Evolutionary conservation across 2,797 vertebrate species (phyloP).

Genomic region (Gila robusta): DNA sequence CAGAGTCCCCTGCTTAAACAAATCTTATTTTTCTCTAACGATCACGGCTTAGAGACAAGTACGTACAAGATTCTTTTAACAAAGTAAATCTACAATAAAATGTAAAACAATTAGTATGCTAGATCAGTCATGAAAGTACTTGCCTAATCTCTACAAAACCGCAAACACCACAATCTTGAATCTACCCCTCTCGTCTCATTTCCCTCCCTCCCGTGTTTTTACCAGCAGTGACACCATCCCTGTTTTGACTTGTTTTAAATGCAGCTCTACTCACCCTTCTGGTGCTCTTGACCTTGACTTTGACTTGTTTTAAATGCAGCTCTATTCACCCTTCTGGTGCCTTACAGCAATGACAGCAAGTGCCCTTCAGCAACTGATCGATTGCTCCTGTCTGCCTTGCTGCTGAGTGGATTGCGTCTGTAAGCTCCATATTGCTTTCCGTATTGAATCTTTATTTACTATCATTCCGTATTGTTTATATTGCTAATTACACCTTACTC

Average conservation of each 20-base stretch:
- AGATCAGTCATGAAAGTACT: slow-evolving; percentile 21
- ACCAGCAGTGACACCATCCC: not conserved
- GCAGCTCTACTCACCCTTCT: slow-evolving; percentile 20
- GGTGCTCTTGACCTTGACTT: not conserved
- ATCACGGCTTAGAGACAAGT: not conserved
- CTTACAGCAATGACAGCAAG: too few relatives aligned
- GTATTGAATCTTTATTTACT: too few relatives aligned
- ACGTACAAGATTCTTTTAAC: not conserved
- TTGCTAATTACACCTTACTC: too few relatives aligned
- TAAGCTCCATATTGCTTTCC: too few relatives aligned
- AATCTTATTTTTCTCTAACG: slow-evolving; percentile 4
- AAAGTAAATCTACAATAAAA: not conserved
- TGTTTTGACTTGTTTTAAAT: slow-evolving; percentile 31
- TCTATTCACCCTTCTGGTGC: too few relatives aligned
- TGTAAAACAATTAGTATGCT: not conserved
- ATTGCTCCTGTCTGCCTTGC: too few relatives aligned
- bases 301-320: too few relatives aligned
- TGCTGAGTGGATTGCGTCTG: too few relatives aligned
- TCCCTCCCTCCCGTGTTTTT: not conserved
- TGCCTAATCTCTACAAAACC: slow-evolving; percentile 12
- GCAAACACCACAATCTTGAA: slow-evolving; percentile 16
- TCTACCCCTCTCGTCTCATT: not conserved
- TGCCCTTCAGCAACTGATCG: too few relatives aligned
- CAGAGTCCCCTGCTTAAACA: not conserved
- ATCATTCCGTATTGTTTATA: too few relatives aligned